phyloP scores from a whole-genome alignment of 2,113 vertebrate genomes.

The Peucedramus taeniatus region DNA sequence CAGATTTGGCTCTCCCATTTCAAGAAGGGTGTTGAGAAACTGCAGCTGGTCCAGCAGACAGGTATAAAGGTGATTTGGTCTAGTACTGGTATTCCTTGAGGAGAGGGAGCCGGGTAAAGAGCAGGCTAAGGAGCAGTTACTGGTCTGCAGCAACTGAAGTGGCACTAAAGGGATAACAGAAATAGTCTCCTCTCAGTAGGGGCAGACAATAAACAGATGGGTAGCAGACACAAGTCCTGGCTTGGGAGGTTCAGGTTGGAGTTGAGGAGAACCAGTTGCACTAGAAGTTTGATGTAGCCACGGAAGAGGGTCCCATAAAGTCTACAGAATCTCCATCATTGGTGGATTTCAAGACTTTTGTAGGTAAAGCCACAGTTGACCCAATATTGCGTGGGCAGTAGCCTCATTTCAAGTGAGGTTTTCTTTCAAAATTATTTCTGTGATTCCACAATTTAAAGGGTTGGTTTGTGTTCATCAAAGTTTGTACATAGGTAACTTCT shows the following conservation, averaged over 20 bases:
- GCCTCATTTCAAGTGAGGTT: not conserved
- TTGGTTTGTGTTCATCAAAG: not conserved
- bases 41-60: not conserved
- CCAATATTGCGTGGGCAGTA: accelerated
- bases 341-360: not conserved
- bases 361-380: not conserved
- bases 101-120: not conserved
- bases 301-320: not conserved
- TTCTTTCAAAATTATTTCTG: not conserved
- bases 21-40: not conserved
- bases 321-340: not conserved
- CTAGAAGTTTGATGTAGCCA: not conserved
- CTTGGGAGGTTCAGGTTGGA: not conserved
- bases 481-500: not conserved
- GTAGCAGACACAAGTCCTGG: not conserved
- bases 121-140: not conserved
- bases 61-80: not conserved
- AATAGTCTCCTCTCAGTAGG: not conserved
- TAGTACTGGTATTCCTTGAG: not conserved
- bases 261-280: not conserved
- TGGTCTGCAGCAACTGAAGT: not conserved
- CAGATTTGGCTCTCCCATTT: not conserved
- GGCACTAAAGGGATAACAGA: not conserved
- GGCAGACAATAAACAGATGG: not conserved
- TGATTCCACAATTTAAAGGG: not conserved